A percentile compares a stretch with the other conserved stretches of the same genome.
These are phyloP conservation scores for Protodeltote pygarga DNA, from an alignment of 2,888 invertebrate species.

Conservation along the genomic window DNA sequence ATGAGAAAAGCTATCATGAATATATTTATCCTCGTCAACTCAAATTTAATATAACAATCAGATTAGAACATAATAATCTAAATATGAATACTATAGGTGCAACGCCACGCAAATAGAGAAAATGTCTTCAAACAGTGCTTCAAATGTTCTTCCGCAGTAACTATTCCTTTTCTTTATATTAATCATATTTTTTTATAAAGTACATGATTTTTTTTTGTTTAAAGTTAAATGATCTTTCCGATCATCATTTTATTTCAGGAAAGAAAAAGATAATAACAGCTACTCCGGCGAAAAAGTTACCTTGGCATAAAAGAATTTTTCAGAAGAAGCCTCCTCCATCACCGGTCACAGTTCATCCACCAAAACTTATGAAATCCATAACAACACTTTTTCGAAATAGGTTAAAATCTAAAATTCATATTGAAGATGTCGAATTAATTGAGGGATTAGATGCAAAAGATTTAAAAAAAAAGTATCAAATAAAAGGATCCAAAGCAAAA, in stretches of 20 bases:
- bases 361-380: slow-evolving; percentile 2
- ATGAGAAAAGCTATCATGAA: not conserved
- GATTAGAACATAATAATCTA: too few relatives aligned
- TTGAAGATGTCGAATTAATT: slow-evolving; percentile 50
- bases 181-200: too few relatives aligned
- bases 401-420: slow-evolving; percentile 41
- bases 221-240: not conserved
- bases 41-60: too few relatives aligned
- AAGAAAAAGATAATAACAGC: not conserved
- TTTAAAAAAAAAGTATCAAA: slow-evolving; percentile 46
- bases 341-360: not conserved
- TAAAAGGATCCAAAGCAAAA: slow-evolving; percentile 47
- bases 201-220: too few relatives aligned
- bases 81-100: too few relatives aligned
- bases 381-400: slow-evolving; percentile 50
- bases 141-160: too few relatives aligned
- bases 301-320: slow-evolving; percentile 22
- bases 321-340: slow-evolving; percentile 4
- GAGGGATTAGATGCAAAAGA: slow-evolving; percentile 41
- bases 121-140: too few relatives aligned
- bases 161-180: too few relatives aligned
- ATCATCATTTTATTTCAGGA: slow-evolving; percentile 11
- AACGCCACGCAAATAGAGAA: too few relatives aligned
- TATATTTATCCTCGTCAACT: not conserved
- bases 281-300: not conserved